phyloP scores from a whole-genome alignment of 2,113 vertebrate species.

The Cebus imitator region DNA sequence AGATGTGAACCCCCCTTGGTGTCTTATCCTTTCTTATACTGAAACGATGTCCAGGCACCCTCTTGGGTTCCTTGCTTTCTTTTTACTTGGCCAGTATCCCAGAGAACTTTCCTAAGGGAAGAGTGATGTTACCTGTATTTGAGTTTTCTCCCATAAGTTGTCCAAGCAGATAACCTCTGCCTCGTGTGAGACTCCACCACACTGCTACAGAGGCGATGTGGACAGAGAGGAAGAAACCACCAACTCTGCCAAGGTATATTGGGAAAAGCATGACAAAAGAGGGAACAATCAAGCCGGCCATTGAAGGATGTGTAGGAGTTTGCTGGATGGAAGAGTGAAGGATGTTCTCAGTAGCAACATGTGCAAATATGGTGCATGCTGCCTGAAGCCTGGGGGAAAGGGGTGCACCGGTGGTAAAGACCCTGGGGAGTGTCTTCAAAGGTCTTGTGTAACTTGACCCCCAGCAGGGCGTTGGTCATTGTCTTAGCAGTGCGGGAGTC shows the following conservation, averaged over 20 bases:
- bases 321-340: not conserved
- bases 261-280: not conserved
- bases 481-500: not conserved
- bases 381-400: not conserved
- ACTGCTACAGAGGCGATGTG: too few relatives aligned
- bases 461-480: not conserved
- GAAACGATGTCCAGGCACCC: not conserved
- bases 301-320: conserved; percentile 33
- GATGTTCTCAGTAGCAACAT: not conserved
- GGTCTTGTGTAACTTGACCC: too few relatives aligned
- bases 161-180: not conserved
- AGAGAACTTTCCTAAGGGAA: not conserved
- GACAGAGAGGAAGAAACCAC: not conserved
- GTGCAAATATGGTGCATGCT: not conserved
- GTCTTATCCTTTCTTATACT: not conserved
- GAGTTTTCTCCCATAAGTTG: not conserved
- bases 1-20: not conserved
- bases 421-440: not conserved
- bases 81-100: not conserved
- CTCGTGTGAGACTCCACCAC: not conserved
- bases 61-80: not conserved
- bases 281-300: not conserved
- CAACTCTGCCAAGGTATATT: not conserved
- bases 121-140: not conserved
- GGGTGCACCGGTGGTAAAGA: too few relatives aligned